phyloP scores from a whole-genome alignment of 1,140 invertebrate species.

The Rhysida immarginata region DNA sequence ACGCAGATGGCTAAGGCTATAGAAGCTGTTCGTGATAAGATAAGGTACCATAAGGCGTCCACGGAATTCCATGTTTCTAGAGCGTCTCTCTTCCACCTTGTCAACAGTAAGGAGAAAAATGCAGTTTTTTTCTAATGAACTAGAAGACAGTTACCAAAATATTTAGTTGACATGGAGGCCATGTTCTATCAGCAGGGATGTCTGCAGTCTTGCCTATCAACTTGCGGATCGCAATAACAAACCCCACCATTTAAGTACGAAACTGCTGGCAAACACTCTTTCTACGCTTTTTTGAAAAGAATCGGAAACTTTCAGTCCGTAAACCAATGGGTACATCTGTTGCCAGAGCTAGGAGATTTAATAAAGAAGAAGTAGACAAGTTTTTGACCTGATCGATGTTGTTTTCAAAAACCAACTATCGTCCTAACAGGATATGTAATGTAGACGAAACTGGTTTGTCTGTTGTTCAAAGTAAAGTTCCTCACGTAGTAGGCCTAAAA shows the following conservation, averaged over 20 bases:
- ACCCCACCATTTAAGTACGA: conserved; percentile 2
- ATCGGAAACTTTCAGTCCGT: not conserved
- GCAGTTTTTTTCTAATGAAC: conserved; percentile 8
- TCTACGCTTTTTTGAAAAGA: conserved; percentile 2
- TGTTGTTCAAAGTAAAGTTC: not conserved
- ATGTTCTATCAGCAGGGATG: conserved; percentile 9
- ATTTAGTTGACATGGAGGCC: conserved; percentile 9
- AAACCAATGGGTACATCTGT: not conserved
- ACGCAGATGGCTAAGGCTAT: not conserved
- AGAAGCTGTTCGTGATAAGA: conserved; percentile 9
- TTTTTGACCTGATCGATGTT: conserved; percentile 10
- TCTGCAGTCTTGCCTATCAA: conserved; percentile 11
- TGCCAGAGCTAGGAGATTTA: not conserved
- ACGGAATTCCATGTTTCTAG: conserved; percentile 9
- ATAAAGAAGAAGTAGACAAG: conserved; percentile 7
- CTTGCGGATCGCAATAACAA: conserved; percentile 7
- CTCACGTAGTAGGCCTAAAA: conserved; percentile 7
- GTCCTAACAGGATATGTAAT: conserved; percentile 3
- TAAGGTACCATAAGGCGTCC: not conserved
- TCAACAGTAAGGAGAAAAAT: conserved; percentile 10
- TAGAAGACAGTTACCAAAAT: conserved; percentile 8
- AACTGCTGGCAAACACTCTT: not conserved
- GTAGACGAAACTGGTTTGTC: conserved; percentile 2
- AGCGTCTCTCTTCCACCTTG: conserved; percentile 6
- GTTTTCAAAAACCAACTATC: conserved; percentile 4